phyloP scores from a whole-genome alignment of 1,140 invertebrate species.

The Diploscapter pachys region DNA sequence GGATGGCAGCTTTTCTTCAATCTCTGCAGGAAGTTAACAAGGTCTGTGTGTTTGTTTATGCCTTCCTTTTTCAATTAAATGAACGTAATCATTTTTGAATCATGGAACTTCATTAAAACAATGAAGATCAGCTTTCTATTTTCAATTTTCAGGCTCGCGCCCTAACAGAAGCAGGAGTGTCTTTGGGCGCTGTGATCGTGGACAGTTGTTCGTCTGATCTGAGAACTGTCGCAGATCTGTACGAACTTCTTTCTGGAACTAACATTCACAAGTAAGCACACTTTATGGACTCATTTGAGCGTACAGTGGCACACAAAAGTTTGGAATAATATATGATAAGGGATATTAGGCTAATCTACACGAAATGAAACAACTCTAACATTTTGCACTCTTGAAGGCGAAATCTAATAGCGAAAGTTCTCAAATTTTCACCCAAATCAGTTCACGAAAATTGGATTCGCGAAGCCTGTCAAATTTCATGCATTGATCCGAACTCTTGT shows the following conservation, averaged over 20 bases:
- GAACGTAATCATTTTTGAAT: conserved; percentile 5
- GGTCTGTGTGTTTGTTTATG: background rate
- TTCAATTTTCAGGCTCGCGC: background rate
- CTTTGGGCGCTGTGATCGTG: conserved; percentile 48
- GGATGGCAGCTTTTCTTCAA: conserved; percentile 44
- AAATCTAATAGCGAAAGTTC: no score
- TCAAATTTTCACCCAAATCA: no score
- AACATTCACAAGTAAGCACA: conserved; percentile 46
- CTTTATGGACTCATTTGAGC: background rate
- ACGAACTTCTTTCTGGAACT: conserved; percentile 50
- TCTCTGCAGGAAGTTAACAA: conserved; percentile 33
- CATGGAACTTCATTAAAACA: background rate
- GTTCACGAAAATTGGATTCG: no score
- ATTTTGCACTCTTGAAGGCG: no score
- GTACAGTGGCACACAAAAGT: background rate
- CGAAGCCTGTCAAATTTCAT: no score
- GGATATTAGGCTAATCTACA: no score
- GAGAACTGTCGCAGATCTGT: conserved; percentile 47
- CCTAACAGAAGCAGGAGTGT: conserved; percentile 37
- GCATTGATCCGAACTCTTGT: no score
- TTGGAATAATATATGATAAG: no score
- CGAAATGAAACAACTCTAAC: no score
- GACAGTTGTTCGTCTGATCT: conserved; percentile 49
- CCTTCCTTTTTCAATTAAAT: conserved; percentile 1
- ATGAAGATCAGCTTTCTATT: background rate